Conservation (phyloP, 35 echinoderm and acorn worm species). For the Lytechinus variegatus region DNA sequence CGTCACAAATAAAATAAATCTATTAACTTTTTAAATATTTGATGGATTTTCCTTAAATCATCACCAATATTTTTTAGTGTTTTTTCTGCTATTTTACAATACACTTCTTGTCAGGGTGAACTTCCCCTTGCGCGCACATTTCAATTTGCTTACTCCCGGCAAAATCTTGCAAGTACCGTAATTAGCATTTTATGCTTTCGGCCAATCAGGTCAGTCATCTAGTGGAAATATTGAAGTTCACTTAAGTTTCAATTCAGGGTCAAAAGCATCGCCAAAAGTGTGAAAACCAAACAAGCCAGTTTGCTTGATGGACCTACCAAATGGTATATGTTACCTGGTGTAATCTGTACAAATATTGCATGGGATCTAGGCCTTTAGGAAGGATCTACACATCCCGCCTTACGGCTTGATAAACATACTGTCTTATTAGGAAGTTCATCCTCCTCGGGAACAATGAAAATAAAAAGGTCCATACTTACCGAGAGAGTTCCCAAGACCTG, state of each 20-base stretch:
- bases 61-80: too few species aligned
- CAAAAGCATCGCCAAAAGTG: background rate
- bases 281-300: background rate
- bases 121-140: too few species aligned
- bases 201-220: background rate
- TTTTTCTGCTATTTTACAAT: too few species aligned
- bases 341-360: background rate
- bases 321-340: background rate
- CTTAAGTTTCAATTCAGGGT: background rate
- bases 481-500: too few species aligned
- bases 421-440: background rate
- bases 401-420: background rate
- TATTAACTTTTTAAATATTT: too few species aligned
- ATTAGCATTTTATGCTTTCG: too few species aligned
- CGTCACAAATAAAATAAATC: too few species aligned
- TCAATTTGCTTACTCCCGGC: too few species aligned
- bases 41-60: too few species aligned
- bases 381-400: background rate
- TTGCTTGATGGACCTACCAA: background rate
- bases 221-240: background rate
- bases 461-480: background rate
- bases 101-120: too few species aligned
- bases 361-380: background rate
- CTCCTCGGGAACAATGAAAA: background rate
- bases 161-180: too few species aligned